A percentile compares a stretch with the other conserved stretches of the same genome.
phyloP scores from a whole-genome alignment of 2,113 vertebrate species.

The mouse (Mus musculus) region GRCm39 chr17:8462001-8462500 shows the following conservation, averaged over 20 bases:
- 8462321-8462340: background rate
- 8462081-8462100: background rate
- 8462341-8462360: too few relatives aligned
- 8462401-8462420: accelerated
- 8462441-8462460: accelerated
- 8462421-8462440: accelerated
- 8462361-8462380: accelerated
- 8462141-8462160: background rate
- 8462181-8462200: background rate
- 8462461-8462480: background rate
- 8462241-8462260: background rate
- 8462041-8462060: background rate
- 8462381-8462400: background rate
- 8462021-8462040: background rate
- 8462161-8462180: background rate
- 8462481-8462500: background rate
- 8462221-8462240: background rate
- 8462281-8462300: background rate
- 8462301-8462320: accelerated
- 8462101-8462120: background rate
- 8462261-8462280: accelerated
- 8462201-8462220: background rate
- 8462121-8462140: background rate
- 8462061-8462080: background rate
- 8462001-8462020: background rate